Conservation (phyloP, 1,140 invertebrate genomes). For the Pogonognathellus flavescens region DNA sequence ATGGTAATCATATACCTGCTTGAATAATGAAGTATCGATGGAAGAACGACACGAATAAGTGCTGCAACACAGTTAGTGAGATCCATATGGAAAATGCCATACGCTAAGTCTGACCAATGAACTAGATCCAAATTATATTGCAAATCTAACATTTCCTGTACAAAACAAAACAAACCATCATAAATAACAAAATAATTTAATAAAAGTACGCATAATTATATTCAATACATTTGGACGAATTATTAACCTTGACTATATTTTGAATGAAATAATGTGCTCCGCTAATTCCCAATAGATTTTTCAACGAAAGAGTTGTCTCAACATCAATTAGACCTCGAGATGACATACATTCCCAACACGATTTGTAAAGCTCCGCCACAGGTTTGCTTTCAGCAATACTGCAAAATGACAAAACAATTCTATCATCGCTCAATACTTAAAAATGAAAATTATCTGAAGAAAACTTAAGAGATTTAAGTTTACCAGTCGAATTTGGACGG, state of each 20-base stretch:
- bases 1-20: conserved; percentile 53
- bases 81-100: conserved; percentile 64
- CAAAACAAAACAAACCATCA: conserved; percentile 18
- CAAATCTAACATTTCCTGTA: conserved; percentile 60
- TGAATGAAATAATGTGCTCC: conserved; percentile 58
- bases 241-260: conserved; percentile 52
- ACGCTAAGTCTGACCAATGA: conserved; percentile 62
- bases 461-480: background rate
- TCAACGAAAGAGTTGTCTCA: conserved; percentile 59
- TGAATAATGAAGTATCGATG: conserved; percentile 59
- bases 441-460: background rate
- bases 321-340: conserved; percentile 60
- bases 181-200: background rate
- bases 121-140: conserved; percentile 58
- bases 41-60: conserved; percentile 55
- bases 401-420: no score
- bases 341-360: conserved; percentile 59
- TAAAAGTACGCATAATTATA: no score
- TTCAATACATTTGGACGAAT: background rate
- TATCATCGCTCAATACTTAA: no score
- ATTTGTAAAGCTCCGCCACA: conserved; percentile 45
- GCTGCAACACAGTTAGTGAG: conserved; percentile 58
- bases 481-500: conserved; percentile 19
- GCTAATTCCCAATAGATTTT: conserved; percentile 60
- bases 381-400: conserved; percentile 50